These are phyloP conservation scores for Sarcophaga bullata DNA, from an alignment of 1,140 invertebrate species.

Conservation along the genomic window DNA sequence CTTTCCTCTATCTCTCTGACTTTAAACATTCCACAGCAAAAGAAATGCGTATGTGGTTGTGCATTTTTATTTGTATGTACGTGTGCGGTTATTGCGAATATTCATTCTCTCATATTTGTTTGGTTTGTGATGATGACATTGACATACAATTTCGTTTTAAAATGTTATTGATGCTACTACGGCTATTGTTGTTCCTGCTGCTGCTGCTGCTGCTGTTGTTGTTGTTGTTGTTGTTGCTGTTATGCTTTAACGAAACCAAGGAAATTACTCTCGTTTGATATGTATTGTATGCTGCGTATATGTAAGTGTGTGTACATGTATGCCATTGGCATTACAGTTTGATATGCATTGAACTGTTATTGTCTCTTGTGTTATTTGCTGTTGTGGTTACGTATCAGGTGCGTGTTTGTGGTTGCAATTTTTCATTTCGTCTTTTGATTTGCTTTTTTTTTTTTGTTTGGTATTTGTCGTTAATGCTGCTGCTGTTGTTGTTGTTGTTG, in stretches of 20 bases:
- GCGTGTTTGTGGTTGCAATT: not conserved
- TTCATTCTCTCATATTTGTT: too few species aligned
- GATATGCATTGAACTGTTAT: not conserved
- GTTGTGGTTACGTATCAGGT: not conserved
- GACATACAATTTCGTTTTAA: not conserved
- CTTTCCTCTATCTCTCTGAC: not conserved
- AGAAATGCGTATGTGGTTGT: too few species aligned
- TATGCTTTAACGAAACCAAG: not conserved
- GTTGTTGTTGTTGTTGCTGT: not conserved
- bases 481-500: too few species aligned
- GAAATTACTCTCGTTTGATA: not conserved
- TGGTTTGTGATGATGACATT: not conserved
- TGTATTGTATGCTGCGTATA: not conserved
- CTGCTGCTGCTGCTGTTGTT: not conserved
- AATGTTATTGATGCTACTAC: not conserved
- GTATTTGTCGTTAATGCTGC: too few species aligned
- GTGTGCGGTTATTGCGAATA: too few species aligned
- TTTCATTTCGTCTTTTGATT: too few species aligned
- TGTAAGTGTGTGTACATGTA: too few species aligned
- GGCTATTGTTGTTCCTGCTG: not conserved
- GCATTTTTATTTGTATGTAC: too few species aligned
- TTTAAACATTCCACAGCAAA: too few species aligned
- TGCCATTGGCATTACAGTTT: not conserved
- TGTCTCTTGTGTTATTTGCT: not conserved
- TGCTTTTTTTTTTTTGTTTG: too few species aligned